Evolutionary conservation across 2,888 invertebrate genomes (phyloP).

Genomic region (Melieria picta): DNA sequence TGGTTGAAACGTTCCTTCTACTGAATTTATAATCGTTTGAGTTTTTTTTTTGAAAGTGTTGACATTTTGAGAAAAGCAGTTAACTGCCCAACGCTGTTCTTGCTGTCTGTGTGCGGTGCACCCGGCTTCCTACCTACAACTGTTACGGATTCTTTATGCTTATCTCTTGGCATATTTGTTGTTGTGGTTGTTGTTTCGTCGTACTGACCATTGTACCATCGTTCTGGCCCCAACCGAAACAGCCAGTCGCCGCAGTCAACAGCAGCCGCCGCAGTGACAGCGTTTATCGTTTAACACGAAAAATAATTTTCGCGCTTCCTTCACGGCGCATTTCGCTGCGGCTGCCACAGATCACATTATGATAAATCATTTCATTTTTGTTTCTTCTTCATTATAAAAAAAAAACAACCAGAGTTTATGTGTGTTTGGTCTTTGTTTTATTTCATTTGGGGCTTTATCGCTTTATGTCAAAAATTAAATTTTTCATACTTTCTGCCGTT

Average conservation of each 20-base stretch:
- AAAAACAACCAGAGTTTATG: too few relatives aligned
- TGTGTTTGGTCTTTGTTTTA: too few relatives aligned
- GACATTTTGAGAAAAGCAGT: constrained; percentile 31
- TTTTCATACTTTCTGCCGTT: background rate
- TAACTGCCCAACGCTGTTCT: background rate
- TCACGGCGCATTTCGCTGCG: background rate
- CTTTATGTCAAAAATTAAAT: constrained; percentile 7
- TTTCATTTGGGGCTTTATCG: constrained; percentile 21
- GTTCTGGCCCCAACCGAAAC: constrained; percentile 3
- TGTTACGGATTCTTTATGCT: too few relatives aligned
- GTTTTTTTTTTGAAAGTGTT: constrained; percentile 31
- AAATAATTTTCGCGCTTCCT: constrained; percentile 20
- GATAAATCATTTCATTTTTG: constrained; percentile 30
- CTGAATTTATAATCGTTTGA: too few relatives aligned
- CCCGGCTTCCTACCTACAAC: too few relatives aligned
- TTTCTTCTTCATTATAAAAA: too few relatives aligned
- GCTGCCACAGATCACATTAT: constrained; percentile 27
- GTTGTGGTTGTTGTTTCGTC: background rate
- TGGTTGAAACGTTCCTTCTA: too few relatives aligned
- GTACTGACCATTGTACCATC: background rate
- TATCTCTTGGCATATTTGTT: background rate
- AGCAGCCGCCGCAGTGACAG: background rate
- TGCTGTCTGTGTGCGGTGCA: too few relatives aligned
- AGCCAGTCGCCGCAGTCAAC: background rate
- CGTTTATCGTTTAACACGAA: constrained; percentile 26